Evolutionary conservation across 1,140 invertebrate species (phyloP).

Genomic region (Scaptomyza montana): DNA sequence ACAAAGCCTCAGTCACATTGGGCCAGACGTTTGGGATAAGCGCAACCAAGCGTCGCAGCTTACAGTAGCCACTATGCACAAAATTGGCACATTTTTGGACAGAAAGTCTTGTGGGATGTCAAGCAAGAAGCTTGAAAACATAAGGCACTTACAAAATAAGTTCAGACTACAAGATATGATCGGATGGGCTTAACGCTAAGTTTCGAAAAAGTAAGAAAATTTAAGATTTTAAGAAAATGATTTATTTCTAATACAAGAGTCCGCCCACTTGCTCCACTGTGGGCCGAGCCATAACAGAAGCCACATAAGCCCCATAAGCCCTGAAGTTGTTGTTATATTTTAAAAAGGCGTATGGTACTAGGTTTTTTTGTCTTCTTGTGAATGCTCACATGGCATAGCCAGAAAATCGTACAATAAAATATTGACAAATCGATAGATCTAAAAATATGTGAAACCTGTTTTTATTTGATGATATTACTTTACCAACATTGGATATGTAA

Average conservation of each 20-base stretch:
- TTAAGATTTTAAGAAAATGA: too few species aligned
- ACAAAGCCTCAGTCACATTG: constrained; percentile 63
- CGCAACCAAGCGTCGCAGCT: constrained; percentile 35
- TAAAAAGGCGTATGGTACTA: background rate
- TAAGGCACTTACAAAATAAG: too few species aligned
- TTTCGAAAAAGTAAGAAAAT: too few species aligned
- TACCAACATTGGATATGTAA: background rate
- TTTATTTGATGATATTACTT: constrained; percentile 9
- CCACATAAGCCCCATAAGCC: constrained; percentile 56
- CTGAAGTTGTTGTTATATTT: constrained; percentile 43
- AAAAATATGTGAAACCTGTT: constrained; percentile 11
- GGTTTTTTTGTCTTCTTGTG: background rate
- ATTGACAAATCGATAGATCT: constrained; percentile 15
- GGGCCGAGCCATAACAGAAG: constrained; percentile 35
- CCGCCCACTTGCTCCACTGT: background rate
- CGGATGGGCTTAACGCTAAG: too few species aligned
- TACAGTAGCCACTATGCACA: constrained; percentile 20
- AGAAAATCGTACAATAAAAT: constrained; percentile 13
- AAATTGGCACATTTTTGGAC: background rate
- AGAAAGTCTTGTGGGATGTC: background rate
- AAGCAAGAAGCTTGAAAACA: too few species aligned
- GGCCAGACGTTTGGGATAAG: constrained; percentile 47
- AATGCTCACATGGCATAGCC: background rate
- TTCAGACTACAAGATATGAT: too few species aligned
- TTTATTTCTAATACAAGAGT: too few species aligned